A percentile compares a stretch with the other conserved stretches of the same genome.
Conservation (phyloP, 2,797 vertebrate species). For the Coregonus ussuriensis region DNA sequence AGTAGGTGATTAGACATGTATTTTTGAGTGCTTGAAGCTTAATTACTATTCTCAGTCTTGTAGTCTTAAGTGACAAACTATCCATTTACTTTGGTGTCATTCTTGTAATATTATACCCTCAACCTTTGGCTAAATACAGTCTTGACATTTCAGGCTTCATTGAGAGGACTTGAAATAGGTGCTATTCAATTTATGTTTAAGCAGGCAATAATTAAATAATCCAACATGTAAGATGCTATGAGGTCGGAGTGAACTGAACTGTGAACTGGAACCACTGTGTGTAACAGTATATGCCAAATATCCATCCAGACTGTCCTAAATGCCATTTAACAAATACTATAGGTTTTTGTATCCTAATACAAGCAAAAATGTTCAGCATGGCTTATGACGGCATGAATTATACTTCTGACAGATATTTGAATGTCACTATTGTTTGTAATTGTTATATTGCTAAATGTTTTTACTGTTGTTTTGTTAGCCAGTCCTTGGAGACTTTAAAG, state of each 20-base stretch:
- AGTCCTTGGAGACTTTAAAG: too few species aligned
- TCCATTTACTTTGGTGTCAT: background rate
- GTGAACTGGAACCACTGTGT: too few species aligned
- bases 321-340: background rate
- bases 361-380: too few species aligned
- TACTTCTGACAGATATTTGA: too few species aligned
- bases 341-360: too few species aligned
- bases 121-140: background rate
- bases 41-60: background rate
- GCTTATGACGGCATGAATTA: too few species aligned
- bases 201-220: background rate
- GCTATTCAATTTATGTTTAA: background rate
- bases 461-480: too few species aligned
- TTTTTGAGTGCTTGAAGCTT: background rate
- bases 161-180: background rate
- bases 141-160: background rate
- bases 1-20: background rate
- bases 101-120: background rate
- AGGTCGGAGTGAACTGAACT: too few species aligned
- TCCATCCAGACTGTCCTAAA: background rate
- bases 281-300: background rate
- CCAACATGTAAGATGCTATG: background rate
- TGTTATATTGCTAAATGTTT: too few species aligned
- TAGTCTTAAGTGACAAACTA: background rate
- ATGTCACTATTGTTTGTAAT: too few species aligned